Percentiles rank a stretch among this genome's conserved stretches.
Evolutionary conservation across 2,888 invertebrate genomes (phyloP).

Genomic region (Aleiodes testaceus): DNA sequence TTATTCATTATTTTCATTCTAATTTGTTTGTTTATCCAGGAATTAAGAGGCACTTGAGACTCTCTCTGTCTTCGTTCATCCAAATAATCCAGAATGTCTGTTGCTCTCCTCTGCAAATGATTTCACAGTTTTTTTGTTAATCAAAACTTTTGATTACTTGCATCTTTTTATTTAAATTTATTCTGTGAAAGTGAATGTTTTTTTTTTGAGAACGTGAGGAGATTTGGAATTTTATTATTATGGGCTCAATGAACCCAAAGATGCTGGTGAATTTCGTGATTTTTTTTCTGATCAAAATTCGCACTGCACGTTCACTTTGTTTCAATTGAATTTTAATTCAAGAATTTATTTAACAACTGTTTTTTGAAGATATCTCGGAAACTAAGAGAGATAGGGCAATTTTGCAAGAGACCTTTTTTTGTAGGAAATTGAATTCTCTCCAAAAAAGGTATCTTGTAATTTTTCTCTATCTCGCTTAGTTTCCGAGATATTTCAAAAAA

Average conservation of each 20-base stretch:
- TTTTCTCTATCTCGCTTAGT: no score
- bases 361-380: no score
- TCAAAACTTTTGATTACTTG: constrained; percentile 20
- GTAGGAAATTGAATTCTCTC: no score
- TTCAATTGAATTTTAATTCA: no score
- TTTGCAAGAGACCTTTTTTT: no score
- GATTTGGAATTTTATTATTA: constrained; percentile 12
- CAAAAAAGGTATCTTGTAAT: no score
- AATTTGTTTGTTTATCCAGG: no score
- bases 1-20: constrained; percentile 49
- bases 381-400: no score
- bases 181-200: constrained; percentile 13
- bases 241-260: constrained; percentile 45
- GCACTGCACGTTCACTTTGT: constrained; percentile 25
- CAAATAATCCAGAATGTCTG: constrained; percentile 59
- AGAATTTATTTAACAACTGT: no score
- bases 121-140: constrained; percentile 40
- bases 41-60: constrained; percentile 31
- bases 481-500: no score
- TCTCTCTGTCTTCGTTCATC: constrained; percentile 61
- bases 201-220: constrained; percentile 5
- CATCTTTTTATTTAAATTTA: background rate
- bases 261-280: constrained; percentile 39
- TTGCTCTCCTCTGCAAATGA: constrained; percentile 63
- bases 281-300: constrained; percentile 48